phyloP scores from a whole-genome alignment of 2,888 invertebrate genomes.

The Melanotus villosus region DNA sequence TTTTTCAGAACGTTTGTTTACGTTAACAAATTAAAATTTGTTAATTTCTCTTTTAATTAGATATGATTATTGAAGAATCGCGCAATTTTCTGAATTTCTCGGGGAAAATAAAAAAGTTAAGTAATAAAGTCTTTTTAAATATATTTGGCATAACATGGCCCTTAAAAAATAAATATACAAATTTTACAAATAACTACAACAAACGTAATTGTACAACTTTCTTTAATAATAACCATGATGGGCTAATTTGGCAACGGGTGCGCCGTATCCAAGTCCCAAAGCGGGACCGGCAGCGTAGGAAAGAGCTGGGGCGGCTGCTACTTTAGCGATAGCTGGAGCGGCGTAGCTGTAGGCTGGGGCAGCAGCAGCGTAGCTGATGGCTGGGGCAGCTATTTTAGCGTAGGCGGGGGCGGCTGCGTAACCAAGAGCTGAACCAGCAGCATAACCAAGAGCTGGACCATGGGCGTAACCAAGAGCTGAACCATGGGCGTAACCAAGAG shows the following conservation, averaged over 20 bases:
- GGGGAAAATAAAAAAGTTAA: neutral
- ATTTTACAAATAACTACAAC: conserved; percentile 38
- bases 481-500: conserved; percentile 56
- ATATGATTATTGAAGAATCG: too few relatives aligned
- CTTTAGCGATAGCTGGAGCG: conserved; percentile 47
- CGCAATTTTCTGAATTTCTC: neutral
- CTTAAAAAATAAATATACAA: conserved; percentile 40
- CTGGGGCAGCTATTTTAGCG: conserved; percentile 47
- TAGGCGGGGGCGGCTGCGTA: conserved; percentile 47
- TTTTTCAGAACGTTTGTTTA: too few relatives aligned
- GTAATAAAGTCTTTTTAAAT: conserved; percentile 19
- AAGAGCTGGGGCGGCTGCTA: conserved; percentile 52
- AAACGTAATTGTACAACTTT: conserved; percentile 19
- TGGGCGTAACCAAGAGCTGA: conserved; percentile 23
- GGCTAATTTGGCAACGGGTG: conserved; percentile 12
- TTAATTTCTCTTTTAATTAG: too few relatives aligned
- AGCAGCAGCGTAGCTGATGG: conserved; percentile 22
- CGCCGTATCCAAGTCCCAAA: conserved; percentile 51
- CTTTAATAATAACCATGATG: conserved; percentile 16
- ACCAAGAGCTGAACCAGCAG: conserved; percentile 39
- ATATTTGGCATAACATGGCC: conserved; percentile 28
- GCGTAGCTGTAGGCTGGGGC: conserved; percentile 32
- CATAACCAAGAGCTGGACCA: conserved; percentile 39
- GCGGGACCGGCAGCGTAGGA: conserved; percentile 45
- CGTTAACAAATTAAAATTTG: too few relatives aligned